Evolutionary conservation across 2,113 vertebrate species (phyloP).

Genomic region (Nasalis larvatus): DNA sequence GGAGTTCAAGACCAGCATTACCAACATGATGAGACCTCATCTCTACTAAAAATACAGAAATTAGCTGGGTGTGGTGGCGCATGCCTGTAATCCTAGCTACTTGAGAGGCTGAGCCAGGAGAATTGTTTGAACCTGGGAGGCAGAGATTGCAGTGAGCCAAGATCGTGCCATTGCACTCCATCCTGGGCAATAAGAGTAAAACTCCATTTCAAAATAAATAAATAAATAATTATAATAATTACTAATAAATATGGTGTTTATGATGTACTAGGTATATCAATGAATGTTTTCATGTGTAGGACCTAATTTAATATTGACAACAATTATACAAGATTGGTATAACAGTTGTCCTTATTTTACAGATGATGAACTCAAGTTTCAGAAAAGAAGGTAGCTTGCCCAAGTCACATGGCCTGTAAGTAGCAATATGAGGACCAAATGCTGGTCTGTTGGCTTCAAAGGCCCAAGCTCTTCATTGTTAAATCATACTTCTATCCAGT

Average conservation of each 20-base stretch:
- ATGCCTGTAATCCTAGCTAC: too few species aligned
- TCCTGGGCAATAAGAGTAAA: too few species aligned
- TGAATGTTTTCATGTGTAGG: neutral
- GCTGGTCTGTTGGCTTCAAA: accelerated
- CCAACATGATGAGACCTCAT: too few species aligned
- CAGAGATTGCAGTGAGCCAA: too few species aligned
- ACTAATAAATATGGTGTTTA: neutral
- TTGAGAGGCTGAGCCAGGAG: too few species aligned
- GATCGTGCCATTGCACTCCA: too few species aligned
- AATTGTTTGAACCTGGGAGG: too few species aligned
- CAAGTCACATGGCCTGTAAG: accelerated
- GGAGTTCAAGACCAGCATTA: too few species aligned
- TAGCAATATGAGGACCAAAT: neutral
- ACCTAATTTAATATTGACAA: neutral
- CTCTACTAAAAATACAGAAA: too few species aligned
- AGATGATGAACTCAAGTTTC: neutral
- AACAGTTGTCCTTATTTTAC: neutral
- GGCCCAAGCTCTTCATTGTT: too few species aligned
- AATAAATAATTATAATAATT: neutral
- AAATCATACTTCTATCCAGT: neutral
- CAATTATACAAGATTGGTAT: accelerated
- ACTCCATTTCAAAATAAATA: neutral
- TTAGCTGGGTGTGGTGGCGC: too few species aligned
- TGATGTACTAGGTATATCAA: accelerated
- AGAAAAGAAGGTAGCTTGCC: neutral